Conservation (phyloP, 2,113 vertebrate genomes). For the Lepus timidus region DNA sequence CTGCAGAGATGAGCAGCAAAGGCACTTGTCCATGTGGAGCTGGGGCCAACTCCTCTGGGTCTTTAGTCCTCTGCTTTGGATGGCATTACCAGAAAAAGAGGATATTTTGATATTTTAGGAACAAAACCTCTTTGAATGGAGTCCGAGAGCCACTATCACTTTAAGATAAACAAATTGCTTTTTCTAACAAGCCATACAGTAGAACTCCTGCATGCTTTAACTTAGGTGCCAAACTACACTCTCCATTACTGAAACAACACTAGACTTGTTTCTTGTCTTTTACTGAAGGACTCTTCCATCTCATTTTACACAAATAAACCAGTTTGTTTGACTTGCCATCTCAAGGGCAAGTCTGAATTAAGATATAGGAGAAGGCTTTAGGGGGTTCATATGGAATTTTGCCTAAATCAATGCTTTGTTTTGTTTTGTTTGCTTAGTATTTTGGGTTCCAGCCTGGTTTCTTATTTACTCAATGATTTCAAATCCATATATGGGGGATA, state of each 20-base stretch:
- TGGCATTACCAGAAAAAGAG: constrained; percentile 37
- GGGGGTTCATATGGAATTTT: background rate
- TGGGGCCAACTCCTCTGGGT: background rate
- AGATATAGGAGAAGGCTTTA: background rate
- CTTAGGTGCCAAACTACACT: background rate
- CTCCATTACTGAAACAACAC: too few species aligned
- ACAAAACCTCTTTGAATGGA: background rate
- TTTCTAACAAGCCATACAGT: constrained; percentile 55
- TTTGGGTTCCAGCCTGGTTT: background rate
- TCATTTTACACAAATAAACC: background rate
- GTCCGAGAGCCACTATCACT: constrained; percentile 29
- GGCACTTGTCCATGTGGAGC: rapidly evolving
- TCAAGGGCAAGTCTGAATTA: background rate
- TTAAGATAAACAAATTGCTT: constrained; percentile 61
- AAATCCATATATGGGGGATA: background rate
- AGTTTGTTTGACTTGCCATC: constrained; percentile 32
- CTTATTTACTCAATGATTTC: background rate
- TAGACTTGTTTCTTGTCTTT: background rate
- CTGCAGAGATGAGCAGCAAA: background rate
- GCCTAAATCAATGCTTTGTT: background rate
- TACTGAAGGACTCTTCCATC: background rate
- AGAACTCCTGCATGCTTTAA: constrained; percentile 23
- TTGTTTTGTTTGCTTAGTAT: background rate
- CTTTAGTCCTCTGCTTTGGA: background rate
- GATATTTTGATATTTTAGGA: constrained; percentile 70